phyloP scores from a whole-genome alignment of 2,797 vertebrate genomes.

The Tadarida brasiliensis region DNA sequence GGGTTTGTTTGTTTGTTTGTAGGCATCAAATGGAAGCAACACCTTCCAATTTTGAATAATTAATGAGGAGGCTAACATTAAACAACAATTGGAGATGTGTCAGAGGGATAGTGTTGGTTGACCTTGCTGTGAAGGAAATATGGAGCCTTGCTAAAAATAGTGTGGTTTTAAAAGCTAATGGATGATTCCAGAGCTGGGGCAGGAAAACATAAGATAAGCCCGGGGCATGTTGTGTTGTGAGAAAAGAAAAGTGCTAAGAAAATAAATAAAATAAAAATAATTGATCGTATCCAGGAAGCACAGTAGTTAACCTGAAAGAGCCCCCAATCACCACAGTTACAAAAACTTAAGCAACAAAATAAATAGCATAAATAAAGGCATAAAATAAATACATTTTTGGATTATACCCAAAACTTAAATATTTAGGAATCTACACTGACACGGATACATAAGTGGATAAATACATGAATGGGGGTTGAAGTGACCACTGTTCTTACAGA shows the following conservation, averaged over 20 bases:
- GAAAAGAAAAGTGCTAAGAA: conserved; percentile 20
- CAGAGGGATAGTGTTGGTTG: background rate
- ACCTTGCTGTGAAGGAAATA: conserved; percentile 11
- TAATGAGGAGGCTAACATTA: background rate
- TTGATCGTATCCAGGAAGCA: background rate
- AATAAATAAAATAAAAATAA: background rate
- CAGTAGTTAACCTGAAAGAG: background rate
- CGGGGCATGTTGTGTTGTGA: background rate
- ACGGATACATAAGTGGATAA: background rate
- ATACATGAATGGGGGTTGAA: background rate
- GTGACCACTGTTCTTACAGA: background rate
- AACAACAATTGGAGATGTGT: background rate
- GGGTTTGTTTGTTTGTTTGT: background rate
- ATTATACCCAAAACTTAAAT: background rate
- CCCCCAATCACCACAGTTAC: background rate
- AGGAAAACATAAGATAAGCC: background rate
- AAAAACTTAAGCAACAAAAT: background rate
- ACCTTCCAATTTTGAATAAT: conserved; percentile 40
- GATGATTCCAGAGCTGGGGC: background rate
- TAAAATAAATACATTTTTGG: background rate
- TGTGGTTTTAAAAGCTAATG: background rate
- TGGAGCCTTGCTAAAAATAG: background rate
- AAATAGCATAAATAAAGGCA: background rate
- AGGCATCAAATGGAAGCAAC: conserved; percentile 3
- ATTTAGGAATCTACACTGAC: background rate